Evolutionary conservation across 2,797 vertebrate species (phyloP), one percentile per base, ranked within the genome.

Genomic region (Benthosema pterotum): DNA sequence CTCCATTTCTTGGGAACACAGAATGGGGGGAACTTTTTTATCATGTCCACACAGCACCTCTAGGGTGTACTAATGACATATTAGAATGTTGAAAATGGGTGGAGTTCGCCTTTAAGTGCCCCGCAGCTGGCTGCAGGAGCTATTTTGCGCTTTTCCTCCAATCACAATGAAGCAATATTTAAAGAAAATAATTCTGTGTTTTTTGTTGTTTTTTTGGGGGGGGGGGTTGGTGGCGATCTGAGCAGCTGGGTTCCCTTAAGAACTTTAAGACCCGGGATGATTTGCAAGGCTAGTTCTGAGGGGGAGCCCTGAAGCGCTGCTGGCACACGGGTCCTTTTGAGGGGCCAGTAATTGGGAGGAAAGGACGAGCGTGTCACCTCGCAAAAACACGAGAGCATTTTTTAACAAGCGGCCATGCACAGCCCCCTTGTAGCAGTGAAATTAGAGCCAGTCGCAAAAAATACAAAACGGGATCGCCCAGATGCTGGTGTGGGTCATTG

Each of bases 221-320:
- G n/a, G n/a, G n/a, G n/a, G n/a, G n/a, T 77, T 86, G 60, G 60
- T 68, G 43, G 56, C 53, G 16, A 15, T 72, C 77, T 61, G 79
- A 89, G 77, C 88, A 92, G 86, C 84, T 93, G 87, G 82, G 87
- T 74, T 74, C 47, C 77, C 75, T 90, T 90, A 92, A 88, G 79
- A 89, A 78, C 73, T 77, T 77, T 85, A 91, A 90, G 83, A 88
- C 75, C 79, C 84, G 14, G 78, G 87, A 79, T 89, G 81, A 89
- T 92, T 91, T 91, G 82, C 72, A 74, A 59, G 69, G 71, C n/a
- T n/a, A n/a, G n/a, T 82, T 91, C 79, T 91, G 91, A 87, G 86
- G 84, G 79, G 87, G 68, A 85, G 72, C 82, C 84, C 77, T 72
- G 62, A 76, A 81, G 78, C 79, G 53, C 45, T n/a, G 13, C 50